These are phyloP conservation scores for Tychaedon coryphoeus DNA, from an alignment of 2,113 vertebrate genomes.

Conservation along the genomic window DNA sequence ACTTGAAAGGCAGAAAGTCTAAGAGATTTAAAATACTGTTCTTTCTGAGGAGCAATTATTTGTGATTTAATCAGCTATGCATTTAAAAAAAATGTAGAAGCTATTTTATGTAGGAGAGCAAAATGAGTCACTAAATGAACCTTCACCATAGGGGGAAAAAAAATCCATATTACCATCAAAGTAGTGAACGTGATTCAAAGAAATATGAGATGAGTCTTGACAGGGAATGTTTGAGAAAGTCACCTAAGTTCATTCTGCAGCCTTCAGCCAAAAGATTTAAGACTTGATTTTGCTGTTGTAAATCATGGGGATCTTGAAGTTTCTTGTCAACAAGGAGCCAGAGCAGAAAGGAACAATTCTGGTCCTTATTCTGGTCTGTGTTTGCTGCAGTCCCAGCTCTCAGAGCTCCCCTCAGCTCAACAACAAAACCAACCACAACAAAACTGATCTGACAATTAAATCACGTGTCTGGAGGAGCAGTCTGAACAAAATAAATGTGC, in stretches of 20 bases:
- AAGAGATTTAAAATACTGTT: slow-evolving; percentile 62
- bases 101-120: slow-evolving; percentile 65
- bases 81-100: slow-evolving; percentile 44
- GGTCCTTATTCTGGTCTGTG: neutral
- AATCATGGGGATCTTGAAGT: neutral
- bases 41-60: slow-evolving; percentile 68
- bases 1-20: slow-evolving; percentile 70
- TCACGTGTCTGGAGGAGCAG: neutral
- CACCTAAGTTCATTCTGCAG: slow-evolving; percentile 29
- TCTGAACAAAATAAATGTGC: neutral
- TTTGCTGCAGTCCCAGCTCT: neutral
- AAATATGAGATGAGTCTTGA: slow-evolving; percentile 29
- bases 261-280: neutral
- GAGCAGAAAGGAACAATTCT: neutral
- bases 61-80: slow-evolving; percentile 69
- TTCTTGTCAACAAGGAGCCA: neutral
- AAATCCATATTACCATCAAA: slow-evolving; percentile 58
- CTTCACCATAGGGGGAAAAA: slow-evolving; percentile 25
- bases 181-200: slow-evolving; percentile 57
- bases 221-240: slow-evolving; percentile 42
- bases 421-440: neutral
- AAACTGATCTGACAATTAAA: neutral
- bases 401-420: neutral
- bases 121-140: slow-evolving; percentile 70
- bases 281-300: neutral